phyloP scores from a whole-genome alignment of 2,113 vertebrate genomes.

The Hemiprocne comata region DNA sequence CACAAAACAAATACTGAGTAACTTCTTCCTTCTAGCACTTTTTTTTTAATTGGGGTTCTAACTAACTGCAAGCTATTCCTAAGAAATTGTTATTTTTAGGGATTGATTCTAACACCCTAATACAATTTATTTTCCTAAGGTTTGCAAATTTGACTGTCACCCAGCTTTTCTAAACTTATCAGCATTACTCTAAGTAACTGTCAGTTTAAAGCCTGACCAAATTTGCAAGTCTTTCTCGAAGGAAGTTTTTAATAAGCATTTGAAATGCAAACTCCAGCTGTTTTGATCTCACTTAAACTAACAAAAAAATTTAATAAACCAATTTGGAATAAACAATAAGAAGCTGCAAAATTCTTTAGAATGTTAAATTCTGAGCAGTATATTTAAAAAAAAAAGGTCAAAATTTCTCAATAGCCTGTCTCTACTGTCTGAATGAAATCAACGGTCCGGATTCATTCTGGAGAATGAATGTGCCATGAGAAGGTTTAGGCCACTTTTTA shows the following conservation, averaged over 20 bases:
- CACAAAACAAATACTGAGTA: background rate
- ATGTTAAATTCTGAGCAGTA: background rate
- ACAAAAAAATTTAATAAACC: background rate
- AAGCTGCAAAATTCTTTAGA: background rate
- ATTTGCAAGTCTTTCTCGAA: background rate
- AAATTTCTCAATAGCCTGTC: background rate
- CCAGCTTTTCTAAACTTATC: background rate
- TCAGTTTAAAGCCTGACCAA: background rate
- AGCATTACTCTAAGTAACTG: background rate
- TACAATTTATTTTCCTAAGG: background rate
- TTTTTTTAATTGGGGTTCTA: background rate
- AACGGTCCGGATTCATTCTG: background rate
- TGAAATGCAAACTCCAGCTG: background rate
- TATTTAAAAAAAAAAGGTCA: background rate
- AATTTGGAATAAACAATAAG: background rate
- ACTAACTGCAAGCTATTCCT: background rate
- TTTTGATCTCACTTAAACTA: background rate
- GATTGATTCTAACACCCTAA: background rate
- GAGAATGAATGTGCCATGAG: background rate
- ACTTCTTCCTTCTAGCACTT: background rate
- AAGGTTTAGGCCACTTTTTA: background rate
- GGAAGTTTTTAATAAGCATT: background rate
- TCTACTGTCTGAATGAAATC: background rate
- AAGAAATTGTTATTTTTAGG: background rate
- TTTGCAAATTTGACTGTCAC: background rate